phyloP scores from a whole-genome alignment of 2,888 invertebrate species.

The Yponomeuta malinellus region DNA sequence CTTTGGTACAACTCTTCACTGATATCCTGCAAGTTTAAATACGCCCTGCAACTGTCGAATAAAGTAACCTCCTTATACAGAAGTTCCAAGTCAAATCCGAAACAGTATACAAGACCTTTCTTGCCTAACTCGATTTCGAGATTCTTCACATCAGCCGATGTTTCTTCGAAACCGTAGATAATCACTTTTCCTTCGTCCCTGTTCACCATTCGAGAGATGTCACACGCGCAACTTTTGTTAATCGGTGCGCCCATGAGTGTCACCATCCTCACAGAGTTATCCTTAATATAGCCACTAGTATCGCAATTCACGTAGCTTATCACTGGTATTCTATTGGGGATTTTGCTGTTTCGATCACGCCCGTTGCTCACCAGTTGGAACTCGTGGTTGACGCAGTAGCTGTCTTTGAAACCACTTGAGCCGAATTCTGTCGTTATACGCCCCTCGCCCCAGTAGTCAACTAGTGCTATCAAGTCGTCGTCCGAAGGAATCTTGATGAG shows the following conservation, averaged over 20 bases:
- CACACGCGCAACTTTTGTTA: constrained; percentile 36
- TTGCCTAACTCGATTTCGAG: constrained; percentile 27
- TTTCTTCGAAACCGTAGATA: constrained; percentile 31
- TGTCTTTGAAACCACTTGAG: constrained; percentile 33
- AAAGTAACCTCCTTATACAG: constrained; percentile 27
- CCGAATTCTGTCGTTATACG: constrained; percentile 25
- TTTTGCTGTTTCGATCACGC: constrained; percentile 32
- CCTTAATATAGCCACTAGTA: constrained; percentile 37
- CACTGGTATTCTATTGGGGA: constrained; percentile 43
- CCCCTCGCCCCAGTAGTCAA: constrained; percentile 49
- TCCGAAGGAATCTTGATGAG: constrained; percentile 32
- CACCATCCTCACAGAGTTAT: constrained; percentile 33
- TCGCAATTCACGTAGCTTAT: constrained; percentile 33
- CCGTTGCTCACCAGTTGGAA: constrained; percentile 41
- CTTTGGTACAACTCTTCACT: constrained; percentile 27
- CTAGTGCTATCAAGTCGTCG: constrained; percentile 29
- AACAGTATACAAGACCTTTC: constrained; percentile 27
- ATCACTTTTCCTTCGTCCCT: constrained; percentile 32
- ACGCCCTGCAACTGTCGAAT: constrained; percentile 30
- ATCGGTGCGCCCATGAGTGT: constrained; percentile 43
- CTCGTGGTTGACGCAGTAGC: constrained; percentile 41
- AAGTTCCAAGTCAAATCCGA: constrained; percentile 26
- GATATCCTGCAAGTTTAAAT: constrained; percentile 27
- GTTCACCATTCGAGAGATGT: constrained; percentile 39
- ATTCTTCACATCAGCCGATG: constrained; percentile 28